Base-by-base conservation (phyloP, 2,888 invertebrate genomes). In the Hyposoter dolosus region DNA sequence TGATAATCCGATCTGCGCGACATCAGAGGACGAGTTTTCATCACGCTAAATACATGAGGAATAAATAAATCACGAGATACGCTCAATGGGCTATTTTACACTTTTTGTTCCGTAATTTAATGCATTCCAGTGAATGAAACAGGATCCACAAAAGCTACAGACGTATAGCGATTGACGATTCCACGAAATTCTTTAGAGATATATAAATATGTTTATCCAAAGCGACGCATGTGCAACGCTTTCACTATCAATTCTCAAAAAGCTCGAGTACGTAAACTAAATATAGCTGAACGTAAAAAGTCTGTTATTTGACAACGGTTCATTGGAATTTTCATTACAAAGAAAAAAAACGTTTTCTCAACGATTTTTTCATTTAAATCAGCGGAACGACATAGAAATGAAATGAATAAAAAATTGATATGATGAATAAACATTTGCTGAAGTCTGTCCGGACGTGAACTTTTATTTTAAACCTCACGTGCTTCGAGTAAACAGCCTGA, bases 101-200 rank as follows among this genome's bases (percentile, higher is more conserved):
- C 53, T 66, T 28, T 63, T 71, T 32, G 35, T 19, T n/a, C 60
- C 60, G 71, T 45, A 79, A 79, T 79, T 69, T 71, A 69, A 79
- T 53, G 60, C 79, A 35, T 47, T 63, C 10, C 9, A 15, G 32
- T 32, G 43, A 71, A 32, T 60, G 79, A 69, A 79, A 79, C 35
- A 15, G 45, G 71, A 79, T 60, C 71, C 79, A 69, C 60, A 71
- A 63, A 66, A 71, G 79, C 79, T 9, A 45, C 3, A 2, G 3
- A 28, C 43, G 60, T 17, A 40, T 19, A 4, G 50, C 10, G 32
- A 35, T 32, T 66, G 66, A 32, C 47, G 47, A 9, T 43, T 19
- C 40, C 35, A 50, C 6, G 19, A 17, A 56, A 53, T 53, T n/a
- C 47, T 23, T 5, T 3, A 60, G 4, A 60, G 23, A 23, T 56